Percentiles rank a stretch among this genome's conserved stretches.
phyloP scores from a whole-genome alignment of 53 echinoderm and acorn worm species.

The Stichopus horrens region DNA sequence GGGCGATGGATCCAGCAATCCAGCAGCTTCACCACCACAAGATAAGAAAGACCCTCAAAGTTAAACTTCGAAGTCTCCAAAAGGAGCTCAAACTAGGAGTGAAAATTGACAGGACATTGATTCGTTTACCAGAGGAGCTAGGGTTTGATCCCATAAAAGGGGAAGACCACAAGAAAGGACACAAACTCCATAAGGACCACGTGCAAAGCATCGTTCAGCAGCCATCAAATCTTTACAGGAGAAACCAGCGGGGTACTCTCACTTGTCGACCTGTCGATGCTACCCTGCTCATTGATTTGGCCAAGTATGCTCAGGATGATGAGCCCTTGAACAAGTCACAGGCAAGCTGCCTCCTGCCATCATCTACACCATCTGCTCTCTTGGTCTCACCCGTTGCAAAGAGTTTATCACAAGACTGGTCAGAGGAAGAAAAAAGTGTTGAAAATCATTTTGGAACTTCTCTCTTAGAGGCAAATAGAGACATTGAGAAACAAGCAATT shows the following conservation, averaged over 20 bases:
- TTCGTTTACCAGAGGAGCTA: slow-evolving; percentile 8
- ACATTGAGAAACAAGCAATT: background rate
- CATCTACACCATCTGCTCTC: background rate
- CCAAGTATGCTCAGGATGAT: background rate
- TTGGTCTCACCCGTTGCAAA: background rate
- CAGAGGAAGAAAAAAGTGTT: background rate
- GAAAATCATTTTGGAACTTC: background rate
- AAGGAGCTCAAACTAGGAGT: slow-evolving; percentile 28
- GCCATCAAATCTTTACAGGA: background rate
- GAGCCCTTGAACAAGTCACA: background rate
- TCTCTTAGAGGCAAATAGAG: background rate
- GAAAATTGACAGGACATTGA: slow-evolving; percentile 22
- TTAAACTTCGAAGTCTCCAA: slow-evolving; percentile 21
- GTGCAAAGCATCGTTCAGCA: background rate
- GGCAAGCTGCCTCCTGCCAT: background rate
- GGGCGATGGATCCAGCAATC: slow-evolving; percentile 7
- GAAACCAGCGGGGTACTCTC: background rate
- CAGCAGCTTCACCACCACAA: background rate
- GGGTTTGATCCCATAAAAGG: background rate
- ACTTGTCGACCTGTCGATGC: background rate
- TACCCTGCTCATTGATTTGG: slow-evolving; percentile 9
- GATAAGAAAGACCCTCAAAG: slow-evolving; percentile 14
- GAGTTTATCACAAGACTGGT: background rate
- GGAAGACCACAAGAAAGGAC: background rate
- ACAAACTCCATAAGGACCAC: background rate